Base-by-base conservation (phyloP, 2,797 vertebrate genomes). In the Aulostomus chinensis region DNA sequence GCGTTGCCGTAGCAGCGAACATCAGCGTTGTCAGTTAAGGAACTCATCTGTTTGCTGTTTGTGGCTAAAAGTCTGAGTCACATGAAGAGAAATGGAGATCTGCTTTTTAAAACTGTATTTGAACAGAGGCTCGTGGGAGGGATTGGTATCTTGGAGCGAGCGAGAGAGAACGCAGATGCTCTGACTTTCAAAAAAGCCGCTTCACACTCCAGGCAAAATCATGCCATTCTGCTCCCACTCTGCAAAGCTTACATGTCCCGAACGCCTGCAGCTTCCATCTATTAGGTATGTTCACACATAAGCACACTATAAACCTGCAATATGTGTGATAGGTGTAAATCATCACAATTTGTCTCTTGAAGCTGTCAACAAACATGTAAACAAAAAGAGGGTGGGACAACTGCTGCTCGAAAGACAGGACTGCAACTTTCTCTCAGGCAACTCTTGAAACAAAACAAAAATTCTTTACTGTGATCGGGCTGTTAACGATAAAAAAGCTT, bases 151-250 rank as follows among this genome's bases (percentile, higher is more conserved):
- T 76, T 43, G 24, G 48, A 67, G 55, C n/a, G 47, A 60, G 52
- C 9, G 24, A 45, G 45, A 51, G 63, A 56, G 41, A 79, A 70
- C 61, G 55, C 73, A 78, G 70, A 79, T 73, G 78, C 70, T 78
- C 66, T 45, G 52, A 72, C 55, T 72, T 80, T 58, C 18, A 55
- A 71, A 63, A 67, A 79, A 59, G 37, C 39, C 29, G 50, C 58
- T 62, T 67, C 32, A 28, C 53, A 50, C 68, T 78, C 42, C 50
- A 68, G 68, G 70, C 65, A 54, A 68, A 78, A 67, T 55, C 39
- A 51, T 13, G 7, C 60, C 52, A 56, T 45, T 68, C 24, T 1
- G 35, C 58, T 68, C 62, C 59, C 62, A 69, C 76, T 76, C 56
- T 40, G 54, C 43, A 35, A 45, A 25, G 24, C 54, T 74, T 39